These are phyloP conservation scores for Eleutherodactylus coqui DNA, from an alignment of 2,797 vertebrate species.

Conservation along the genomic window DNA sequence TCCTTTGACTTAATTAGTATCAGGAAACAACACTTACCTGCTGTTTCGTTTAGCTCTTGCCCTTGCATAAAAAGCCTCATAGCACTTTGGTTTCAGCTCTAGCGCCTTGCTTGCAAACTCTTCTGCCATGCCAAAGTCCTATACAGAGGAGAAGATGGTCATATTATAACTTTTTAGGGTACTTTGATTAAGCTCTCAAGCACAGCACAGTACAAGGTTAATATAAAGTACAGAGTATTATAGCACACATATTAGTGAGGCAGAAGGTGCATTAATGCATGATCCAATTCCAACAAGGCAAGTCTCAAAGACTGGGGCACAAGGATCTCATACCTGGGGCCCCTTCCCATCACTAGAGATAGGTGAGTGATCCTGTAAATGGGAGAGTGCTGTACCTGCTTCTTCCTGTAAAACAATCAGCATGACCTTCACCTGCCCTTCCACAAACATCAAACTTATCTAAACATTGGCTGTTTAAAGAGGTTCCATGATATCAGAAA, in stretches of 20 bases:
- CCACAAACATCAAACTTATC: not conserved
- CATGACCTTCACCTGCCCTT: constrained; percentile 48
- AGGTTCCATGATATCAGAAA: not conserved
- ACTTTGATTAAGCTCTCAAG: not conserved
- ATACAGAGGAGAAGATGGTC: constrained; percentile 37
- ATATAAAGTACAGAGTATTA: not conserved
- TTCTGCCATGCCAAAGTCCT: constrained; percentile 99
- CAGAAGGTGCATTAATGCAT: not conserved
- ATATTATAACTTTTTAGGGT: not conserved
- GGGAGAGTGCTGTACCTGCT: constrained; percentile 16
- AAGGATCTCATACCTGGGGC: constrained; percentile 46
- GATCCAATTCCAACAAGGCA: constrained; percentile 31
- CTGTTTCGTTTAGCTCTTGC: constrained; percentile 97
- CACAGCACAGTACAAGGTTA: constrained; percentile 8
- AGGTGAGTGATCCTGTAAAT: constrained; percentile 38
- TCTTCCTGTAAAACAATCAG: constrained; percentile 58
- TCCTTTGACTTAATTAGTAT: too few relatives aligned
- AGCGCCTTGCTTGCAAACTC: constrained; percentile 97
- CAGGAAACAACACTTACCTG: constrained; percentile 79
- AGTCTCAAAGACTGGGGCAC: constrained; percentile 30
- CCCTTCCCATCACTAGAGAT: constrained; percentile 43
- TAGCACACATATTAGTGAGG: constrained; percentile 43
- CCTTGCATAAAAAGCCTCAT: constrained; percentile 96
- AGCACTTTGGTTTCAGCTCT: constrained; percentile 96
- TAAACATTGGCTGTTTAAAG: not conserved